A percentile compares a stretch with the other conserved stretches of the same genome.
Evolutionary conservation across 2,888 invertebrate genomes (phyloP).

Genomic region (Hyppa rectilinea): DNA sequence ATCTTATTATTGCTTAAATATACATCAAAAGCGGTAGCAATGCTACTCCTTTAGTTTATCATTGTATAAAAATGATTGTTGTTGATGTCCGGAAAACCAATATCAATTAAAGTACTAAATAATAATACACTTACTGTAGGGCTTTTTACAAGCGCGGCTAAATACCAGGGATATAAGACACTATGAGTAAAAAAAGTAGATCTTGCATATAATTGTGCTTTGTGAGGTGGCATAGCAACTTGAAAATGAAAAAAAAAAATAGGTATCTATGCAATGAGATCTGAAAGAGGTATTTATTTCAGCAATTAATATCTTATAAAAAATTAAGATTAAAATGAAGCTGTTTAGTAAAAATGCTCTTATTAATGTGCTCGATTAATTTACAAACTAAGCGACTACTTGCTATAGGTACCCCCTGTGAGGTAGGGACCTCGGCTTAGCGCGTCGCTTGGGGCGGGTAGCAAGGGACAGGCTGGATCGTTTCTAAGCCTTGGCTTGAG

Average conservation of each 20-base stretch:
- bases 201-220: slow-evolving; percentile 8
- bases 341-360: neutral
- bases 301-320: neutral
- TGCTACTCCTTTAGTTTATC: neutral
- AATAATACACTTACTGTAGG: neutral
- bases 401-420: too few relatives aligned
- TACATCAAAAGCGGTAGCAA: neutral
- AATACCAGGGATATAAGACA: neutral
- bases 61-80: neutral
- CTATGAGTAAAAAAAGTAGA: neutral
- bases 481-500: too few relatives aligned
- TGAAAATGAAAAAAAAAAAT: neutral
- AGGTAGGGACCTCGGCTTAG: too few relatives aligned
- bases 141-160: neutral
- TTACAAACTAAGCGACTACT: too few relatives aligned
- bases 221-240: neutral
- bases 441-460: too few relatives aligned
- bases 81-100: neutral
- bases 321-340: neutral
- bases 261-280: neutral
- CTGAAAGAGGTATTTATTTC: neutral
- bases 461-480: too few relatives aligned
- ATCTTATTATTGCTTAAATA: neutral
- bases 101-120: neutral
- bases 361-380: too few relatives aligned